phyloP scores from a whole-genome alignment of 2,888 invertebrate genomes.

The Agrotis puta region DNA sequence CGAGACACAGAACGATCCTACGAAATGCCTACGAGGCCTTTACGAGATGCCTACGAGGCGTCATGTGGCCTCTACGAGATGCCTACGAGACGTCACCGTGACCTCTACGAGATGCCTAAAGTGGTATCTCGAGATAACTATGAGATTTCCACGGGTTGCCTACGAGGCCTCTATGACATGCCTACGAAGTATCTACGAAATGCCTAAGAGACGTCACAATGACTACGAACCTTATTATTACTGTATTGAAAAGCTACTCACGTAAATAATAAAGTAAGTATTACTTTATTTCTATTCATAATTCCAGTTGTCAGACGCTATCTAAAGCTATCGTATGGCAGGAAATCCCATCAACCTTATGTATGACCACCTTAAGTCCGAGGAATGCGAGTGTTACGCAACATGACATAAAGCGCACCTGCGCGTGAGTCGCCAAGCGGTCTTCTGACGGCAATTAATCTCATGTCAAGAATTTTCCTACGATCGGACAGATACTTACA shows the following conservation, averaged over 20 bases:
- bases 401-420: slow-evolving; percentile 74
- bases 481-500: slow-evolving; percentile 57
- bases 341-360: slow-evolving; percentile 44
- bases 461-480: slow-evolving; percentile 77
- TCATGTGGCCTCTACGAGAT: too few species aligned
- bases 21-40: background rate
- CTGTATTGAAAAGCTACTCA: background rate
- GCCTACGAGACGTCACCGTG: too few species aligned
- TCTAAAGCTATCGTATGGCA: slow-evolving; percentile 16
- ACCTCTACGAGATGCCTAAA: too few species aligned
- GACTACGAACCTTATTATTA: background rate
- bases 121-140: too few species aligned
- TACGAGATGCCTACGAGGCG: background rate
- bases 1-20: too few species aligned
- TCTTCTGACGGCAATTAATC: slow-evolving; percentile 83
- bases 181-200: background rate
- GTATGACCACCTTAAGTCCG: slow-evolving; percentile 51
- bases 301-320: background rate
- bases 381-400: slow-evolving; percentile 81
- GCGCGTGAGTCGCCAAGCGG: slow-evolving; percentile 84
- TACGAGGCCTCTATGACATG: too few species aligned
- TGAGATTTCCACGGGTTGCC: too few species aligned
- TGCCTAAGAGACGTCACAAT: background rate
- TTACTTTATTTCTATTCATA: background rate
- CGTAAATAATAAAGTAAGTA: background rate